These are phyloP conservation scores for Urocitellus parryii DNA, from an alignment of 2,113 vertebrate species.

Conservation along the genomic window DNA sequence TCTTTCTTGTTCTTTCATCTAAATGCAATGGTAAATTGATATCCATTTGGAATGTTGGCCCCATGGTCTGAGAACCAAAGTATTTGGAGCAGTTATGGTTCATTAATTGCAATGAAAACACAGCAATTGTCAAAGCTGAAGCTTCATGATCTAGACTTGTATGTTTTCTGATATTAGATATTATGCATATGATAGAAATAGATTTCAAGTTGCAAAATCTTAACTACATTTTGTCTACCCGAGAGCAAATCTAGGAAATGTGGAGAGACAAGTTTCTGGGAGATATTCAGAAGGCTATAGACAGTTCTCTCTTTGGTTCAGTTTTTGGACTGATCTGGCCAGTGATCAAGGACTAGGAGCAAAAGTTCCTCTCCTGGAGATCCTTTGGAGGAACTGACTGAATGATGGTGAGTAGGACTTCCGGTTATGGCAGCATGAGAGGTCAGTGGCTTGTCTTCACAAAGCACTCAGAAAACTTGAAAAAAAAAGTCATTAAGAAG, in stretches of 20 bases:
- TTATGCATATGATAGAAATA: background rate
- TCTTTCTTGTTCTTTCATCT: conserved; percentile 64
- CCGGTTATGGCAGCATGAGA: background rate
- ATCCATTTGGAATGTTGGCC: conserved; percentile 46
- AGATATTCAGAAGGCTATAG: background rate
- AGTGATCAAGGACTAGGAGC: background rate
- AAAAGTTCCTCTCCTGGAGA: background rate
- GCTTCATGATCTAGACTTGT: background rate
- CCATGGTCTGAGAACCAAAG: background rate
- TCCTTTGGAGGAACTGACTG: fast-evolving
- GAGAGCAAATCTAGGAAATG: background rate
- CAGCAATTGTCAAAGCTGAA: background rate
- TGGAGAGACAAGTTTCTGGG: background rate
- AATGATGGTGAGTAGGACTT: background rate
- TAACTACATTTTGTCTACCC: background rate
- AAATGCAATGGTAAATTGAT: conserved; percentile 60
- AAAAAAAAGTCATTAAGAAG: background rate
- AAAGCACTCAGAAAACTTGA: conserved; percentile 2
- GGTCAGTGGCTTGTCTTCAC: background rate
- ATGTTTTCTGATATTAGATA: conserved; percentile 24
- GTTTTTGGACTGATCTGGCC: background rate
- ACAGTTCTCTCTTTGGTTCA: background rate
- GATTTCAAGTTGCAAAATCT: background rate
- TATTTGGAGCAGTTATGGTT: conserved; percentile 63
- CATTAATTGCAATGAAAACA: conserved; percentile 47